Base-by-base conservation (phyloP, 2,113 vertebrate genomes). In the Cromileptes altivelis region DNA sequence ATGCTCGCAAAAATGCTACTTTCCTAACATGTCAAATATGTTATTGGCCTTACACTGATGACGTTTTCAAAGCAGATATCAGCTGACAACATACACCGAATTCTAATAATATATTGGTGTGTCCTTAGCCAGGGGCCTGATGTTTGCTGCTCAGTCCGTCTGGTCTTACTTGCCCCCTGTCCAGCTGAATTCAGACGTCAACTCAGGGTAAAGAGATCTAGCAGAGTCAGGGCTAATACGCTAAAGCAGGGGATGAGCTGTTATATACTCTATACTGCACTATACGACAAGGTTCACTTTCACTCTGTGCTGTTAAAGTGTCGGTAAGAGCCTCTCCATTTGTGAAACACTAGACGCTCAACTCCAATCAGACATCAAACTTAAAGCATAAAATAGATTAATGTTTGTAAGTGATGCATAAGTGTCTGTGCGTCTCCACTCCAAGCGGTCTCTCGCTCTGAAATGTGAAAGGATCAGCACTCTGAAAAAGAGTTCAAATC, bases 271-370 rank as follows among this genome's bases (percentile, higher is more conserved):
- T n/a, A n/a, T n/a, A n/a, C n/a, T 37, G n/a, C 52, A 8, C 15
- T 13, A 27, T 19, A 15, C 40, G 40, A 23, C 6, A 37, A 47
- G 14, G 17, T 80, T 70, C 14, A 42, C 42, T 70, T 75, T 77
- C 57, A 21, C 23, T 62, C 27, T 2, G 49, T 12, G 17, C 40
- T 60, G 42, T 42, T 78, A 55, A 45, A 67, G 81, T 73, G 30
- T 37, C 27, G 70, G 71, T 40, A 58, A 56, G 27, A 82, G 68
- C 67, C 12, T 65, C 30, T 78, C 65, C 82, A 77, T 78, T 45
- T 70, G 67, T 77, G 81, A 78, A 74, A 88, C 76, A 52, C 2
- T n/a, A 75, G 57, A 70, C 2, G 14, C 47, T 14, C 25, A 9
- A 50, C 63, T 70, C 70, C 58, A 42, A 21, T 15, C 53, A 8